Conservation (phyloP, 1,140 invertebrate genomes). For the Antheraea mylitta region DNA sequence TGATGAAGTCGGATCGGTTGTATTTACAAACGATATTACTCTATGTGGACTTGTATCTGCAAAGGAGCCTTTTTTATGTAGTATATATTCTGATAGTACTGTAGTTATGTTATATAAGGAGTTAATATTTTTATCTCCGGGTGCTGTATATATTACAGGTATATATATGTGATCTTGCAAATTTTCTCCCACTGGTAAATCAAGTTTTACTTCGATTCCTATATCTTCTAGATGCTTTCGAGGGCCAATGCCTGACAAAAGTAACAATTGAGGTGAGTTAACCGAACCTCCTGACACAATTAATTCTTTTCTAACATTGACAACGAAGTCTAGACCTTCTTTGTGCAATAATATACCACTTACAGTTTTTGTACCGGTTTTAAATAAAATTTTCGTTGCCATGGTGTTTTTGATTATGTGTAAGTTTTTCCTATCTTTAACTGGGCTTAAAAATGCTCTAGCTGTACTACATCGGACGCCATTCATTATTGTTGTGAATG, state of each 20-base stretch:
- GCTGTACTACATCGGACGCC: constrained; percentile 66
- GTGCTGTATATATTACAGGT: constrained; percentile 34
- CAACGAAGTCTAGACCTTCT: constrained; percentile 63
- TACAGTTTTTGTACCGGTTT: constrained; percentile 74
- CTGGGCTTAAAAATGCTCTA: constrained; percentile 77
- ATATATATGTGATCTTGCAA: constrained; percentile 82
- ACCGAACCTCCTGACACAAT: constrained; percentile 84
- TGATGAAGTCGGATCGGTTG: constrained; percentile 30
- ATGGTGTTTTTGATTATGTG: constrained; percentile 82
- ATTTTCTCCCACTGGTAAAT: constrained; percentile 83
- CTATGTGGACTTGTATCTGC: constrained; percentile 33
- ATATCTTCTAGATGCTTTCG: constrained; percentile 82
- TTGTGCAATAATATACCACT: constrained; percentile 81
- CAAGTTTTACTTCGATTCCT: constrained; percentile 79
- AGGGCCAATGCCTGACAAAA: constrained; percentile 88
- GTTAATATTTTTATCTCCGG: constrained; percentile 24
- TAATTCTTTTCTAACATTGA: constrained; percentile 82
- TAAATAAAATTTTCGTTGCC: constrained; percentile 82
- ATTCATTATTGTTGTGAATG: constrained; percentile 67
- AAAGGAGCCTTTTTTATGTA: constrained; percentile 33
- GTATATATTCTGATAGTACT: constrained; percentile 30
- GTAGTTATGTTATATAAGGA: constrained; percentile 25
- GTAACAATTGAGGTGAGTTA: constrained; percentile 84
- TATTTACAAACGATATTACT: constrained; percentile 46
- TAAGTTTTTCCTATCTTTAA: constrained; percentile 82